phyloP scores from a whole-genome alignment of 2,113 vertebrate species.

The Gadus macrocephalus region DNA sequence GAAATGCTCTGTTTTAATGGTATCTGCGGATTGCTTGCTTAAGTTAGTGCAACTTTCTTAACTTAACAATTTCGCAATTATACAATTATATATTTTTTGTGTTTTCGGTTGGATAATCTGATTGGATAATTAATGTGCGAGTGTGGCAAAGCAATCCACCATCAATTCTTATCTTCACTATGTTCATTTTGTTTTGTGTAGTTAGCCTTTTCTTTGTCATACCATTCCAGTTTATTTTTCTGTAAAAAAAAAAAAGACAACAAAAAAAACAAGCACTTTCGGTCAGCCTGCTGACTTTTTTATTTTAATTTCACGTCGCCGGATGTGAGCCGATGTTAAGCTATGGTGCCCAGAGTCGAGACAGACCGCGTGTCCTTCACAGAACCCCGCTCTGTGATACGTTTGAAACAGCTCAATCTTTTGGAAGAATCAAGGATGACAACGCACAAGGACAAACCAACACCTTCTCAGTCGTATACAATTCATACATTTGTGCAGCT shows the following conservation, averaged over 20 bases:
- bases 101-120: constrained; percentile 35
- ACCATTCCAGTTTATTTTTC: constrained; percentile 81
- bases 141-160: constrained; percentile 76
- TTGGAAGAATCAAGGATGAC: too few species aligned
- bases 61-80: background rate
- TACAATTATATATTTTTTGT: background rate
- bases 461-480: background rate
- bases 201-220: constrained; percentile 67
- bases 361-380: too few species aligned
- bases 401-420: too few species aligned
- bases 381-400: too few species aligned
- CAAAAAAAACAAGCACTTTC: constrained; percentile 85
- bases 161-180: constrained; percentile 44
- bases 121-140: constrained; percentile 59
- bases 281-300: constrained; percentile 74
- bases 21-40: constrained; percentile 69
- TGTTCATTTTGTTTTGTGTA: constrained; percentile 37
- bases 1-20: constrained; percentile 67
- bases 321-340: constrained; percentile 62
- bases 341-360: constrained; percentile 51
- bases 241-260: constrained; percentile 39
- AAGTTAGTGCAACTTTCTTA: constrained; percentile 32
- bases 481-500: constrained; percentile 5
- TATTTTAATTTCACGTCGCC: background rate
- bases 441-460: too few species aligned